These are phyloP conservation scores for Arenicola marina DNA, from an alignment of 2,888 invertebrate genomes.

Conservation along the genomic window DNA sequence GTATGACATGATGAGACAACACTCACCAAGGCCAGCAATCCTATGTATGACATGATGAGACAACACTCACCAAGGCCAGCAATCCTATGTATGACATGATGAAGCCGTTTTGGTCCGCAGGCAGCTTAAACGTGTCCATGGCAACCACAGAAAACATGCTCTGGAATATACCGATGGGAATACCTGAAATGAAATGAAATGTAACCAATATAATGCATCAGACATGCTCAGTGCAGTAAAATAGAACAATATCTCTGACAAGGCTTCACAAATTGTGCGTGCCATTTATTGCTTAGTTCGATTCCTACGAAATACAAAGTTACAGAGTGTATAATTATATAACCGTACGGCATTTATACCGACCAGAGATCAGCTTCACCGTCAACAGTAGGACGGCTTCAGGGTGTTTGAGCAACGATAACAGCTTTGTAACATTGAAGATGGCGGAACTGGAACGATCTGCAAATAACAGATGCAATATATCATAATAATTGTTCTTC, in stretches of 20 bases:
- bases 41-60: too few species aligned
- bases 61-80: conserved; percentile 48
- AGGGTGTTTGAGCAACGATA: conserved; percentile 40
- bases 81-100: conserved; percentile 55
- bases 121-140: conserved; percentile 48
- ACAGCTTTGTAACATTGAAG: conserved; percentile 44
- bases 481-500: not conserved
- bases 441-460: conserved; percentile 34
- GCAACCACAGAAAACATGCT: conserved; percentile 56
- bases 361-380: conserved; percentile 46
- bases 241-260: too few species aligned
- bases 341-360: too few species aligned
- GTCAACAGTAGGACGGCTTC: conserved; percentile 43
- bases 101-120: conserved; percentile 53
- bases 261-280: too few species aligned
- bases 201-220: too few species aligned
- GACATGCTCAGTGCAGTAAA: too few species aligned
- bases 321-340: too few species aligned
- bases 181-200: conserved; percentile 37
- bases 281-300: too few species aligned
- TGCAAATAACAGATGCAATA: conserved; percentile 19
- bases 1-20: too few species aligned
- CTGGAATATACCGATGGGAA: conserved; percentile 55
- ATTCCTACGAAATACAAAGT: too few species aligned
- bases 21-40: too few species aligned